Percentiles rank a stretch among this genome's conserved stretches.
Evolutionary conservation across 2,797 vertebrate genomes (phyloP).

Genomic region (Oryzias sinensis): DNA sequence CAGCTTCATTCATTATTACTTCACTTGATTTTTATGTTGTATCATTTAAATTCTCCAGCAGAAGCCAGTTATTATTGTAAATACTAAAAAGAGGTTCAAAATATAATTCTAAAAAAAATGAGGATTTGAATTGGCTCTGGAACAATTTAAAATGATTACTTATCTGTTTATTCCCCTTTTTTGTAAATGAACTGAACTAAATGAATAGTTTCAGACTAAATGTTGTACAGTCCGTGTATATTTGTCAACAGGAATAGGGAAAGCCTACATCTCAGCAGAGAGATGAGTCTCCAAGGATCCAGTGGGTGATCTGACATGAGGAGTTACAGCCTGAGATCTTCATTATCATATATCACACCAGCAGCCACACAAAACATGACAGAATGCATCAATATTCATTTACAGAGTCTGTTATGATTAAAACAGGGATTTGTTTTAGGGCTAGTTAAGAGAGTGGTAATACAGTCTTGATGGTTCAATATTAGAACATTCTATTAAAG

Average conservation of each 20-base stretch:
- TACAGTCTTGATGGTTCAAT: too few species aligned
- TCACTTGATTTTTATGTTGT: too few species aligned
- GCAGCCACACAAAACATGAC: constrained; percentile 24
- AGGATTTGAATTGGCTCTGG: too few species aligned
- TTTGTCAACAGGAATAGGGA: neutral
- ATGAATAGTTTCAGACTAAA: neutral
- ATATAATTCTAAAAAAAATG: too few species aligned
- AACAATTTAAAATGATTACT: neutral
- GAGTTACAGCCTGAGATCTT: constrained; percentile 37
- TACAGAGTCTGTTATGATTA: constrained; percentile 7
- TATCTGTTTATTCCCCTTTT: neutral
- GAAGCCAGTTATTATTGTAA: too few species aligned
- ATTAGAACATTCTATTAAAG: too few species aligned
- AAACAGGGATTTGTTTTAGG: constrained; percentile 4
- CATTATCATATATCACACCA: constrained; percentile 58
- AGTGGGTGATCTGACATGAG: constrained; percentile 19
- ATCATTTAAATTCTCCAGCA: too few species aligned
- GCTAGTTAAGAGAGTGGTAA: too few species aligned
- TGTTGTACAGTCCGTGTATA: neutral
- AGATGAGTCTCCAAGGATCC: constrained; percentile 33
- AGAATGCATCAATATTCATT: constrained; percentile 29
- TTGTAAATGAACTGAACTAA: neutral
- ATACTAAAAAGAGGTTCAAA: too few species aligned
- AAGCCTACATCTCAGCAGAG: constrained; percentile 10
- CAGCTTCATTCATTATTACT: too few species aligned